Conservation (phyloP, 2,113 vertebrate genomes). For the Heterocephalus glaber region DNA sequence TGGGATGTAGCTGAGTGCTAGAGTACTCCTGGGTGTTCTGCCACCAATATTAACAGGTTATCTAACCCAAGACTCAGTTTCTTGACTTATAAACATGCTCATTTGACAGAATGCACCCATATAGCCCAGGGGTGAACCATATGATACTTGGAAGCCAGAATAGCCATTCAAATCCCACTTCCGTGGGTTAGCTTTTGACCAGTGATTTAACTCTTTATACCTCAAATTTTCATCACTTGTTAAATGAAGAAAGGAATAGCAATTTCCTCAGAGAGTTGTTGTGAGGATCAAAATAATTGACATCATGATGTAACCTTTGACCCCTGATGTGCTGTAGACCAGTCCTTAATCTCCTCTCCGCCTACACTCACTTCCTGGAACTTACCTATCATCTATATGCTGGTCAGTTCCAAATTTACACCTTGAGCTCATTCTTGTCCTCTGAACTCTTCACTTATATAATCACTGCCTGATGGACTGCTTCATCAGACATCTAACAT, state of each 20-base stretch:
- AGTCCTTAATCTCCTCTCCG: background rate
- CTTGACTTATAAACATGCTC: background rate
- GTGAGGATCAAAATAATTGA: background rate
- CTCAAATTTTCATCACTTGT: background rate
- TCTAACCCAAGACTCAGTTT: constrained; percentile 12
- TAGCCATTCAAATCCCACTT: background rate
- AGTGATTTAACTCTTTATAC: background rate
- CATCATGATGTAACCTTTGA: background rate
- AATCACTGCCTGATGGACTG: background rate
- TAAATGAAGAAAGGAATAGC: background rate
- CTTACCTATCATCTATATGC: background rate
- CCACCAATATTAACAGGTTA: background rate
- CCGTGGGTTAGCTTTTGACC: background rate
- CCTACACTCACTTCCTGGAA: background rate
- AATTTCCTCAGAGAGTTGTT: background rate
- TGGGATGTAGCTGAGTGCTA: background rate
- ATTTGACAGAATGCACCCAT: background rate
- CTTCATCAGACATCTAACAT: too few species aligned
- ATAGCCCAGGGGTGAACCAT: background rate
- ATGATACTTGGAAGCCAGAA: background rate
- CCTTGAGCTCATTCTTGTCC: background rate
- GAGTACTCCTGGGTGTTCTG: background rate
- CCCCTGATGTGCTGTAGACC: background rate
- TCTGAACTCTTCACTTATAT: background rate
- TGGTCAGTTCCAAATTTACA: background rate